Evolutionary conservation across 2,888 invertebrate species (phyloP).

Genomic region (Clitarchus hookeri): DNA sequence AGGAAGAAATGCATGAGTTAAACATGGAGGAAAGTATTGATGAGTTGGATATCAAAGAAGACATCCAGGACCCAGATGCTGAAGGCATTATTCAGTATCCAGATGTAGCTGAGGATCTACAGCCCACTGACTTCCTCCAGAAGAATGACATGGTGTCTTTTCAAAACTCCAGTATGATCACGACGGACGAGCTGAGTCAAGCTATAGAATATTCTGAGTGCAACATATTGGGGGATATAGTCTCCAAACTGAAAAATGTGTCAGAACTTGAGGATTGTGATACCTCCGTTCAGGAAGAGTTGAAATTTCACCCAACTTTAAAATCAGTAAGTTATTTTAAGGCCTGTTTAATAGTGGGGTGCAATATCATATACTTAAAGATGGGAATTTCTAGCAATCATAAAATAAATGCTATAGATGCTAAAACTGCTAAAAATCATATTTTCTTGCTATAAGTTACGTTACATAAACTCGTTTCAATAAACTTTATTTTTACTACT

Average conservation of each 20-base stretch:
- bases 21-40: too few relatives aligned
- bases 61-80: background rate
- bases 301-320: background rate
- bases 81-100: background rate
- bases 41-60: background rate
- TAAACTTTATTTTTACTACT: too few relatives aligned
- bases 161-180: background rate
- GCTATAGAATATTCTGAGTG: background rate
- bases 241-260: background rate
- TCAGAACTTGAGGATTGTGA: background rate
- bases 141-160: background rate
- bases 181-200: background rate
- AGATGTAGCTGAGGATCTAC: background rate
- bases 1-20: too few relatives aligned
- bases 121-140: background rate
- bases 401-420: too few relatives aligned
- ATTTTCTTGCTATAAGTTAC: too few relatives aligned
- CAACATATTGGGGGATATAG: background rate
- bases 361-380: too few relatives aligned
- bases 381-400: too few relatives aligned
- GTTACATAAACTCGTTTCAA: too few relatives aligned
- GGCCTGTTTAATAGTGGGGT: too few relatives aligned
- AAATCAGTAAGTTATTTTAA: background rate
- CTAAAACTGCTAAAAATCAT: too few relatives aligned
- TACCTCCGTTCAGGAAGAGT: background rate